Conservation (phyloP, 2,888 invertebrate genomes). For the Hypena proboscidalis region DNA sequence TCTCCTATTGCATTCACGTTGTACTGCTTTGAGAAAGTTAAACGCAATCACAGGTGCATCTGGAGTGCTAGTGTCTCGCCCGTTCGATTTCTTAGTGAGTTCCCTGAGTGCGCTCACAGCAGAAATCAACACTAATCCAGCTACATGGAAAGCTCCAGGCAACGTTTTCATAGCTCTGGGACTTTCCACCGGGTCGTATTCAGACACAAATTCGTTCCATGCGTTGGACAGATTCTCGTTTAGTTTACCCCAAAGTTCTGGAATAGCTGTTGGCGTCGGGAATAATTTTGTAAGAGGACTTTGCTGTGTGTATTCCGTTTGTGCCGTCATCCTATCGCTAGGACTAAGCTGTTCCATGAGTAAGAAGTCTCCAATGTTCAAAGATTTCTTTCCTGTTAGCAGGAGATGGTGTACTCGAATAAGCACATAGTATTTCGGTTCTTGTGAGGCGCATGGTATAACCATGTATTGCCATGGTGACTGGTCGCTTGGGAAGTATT, state of each 20-base stretch:
- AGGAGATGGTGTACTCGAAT: constrained; percentile 91
- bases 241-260: constrained; percentile 88
- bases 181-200: constrained; percentile 91
- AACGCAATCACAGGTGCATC: constrained; percentile 74
- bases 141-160: constrained; percentile 86
- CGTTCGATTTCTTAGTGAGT: constrained; percentile 80
- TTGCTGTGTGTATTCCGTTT: constrained; percentile 55
- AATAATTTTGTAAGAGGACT: constrained; percentile 84
- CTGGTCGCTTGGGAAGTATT: constrained; percentile 89
- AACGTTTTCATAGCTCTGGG: constrained; percentile 86
- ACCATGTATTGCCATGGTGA: constrained; percentile 94
- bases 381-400: constrained; percentile 88
- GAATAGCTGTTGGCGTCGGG: constrained; percentile 86
- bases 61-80: constrained; percentile 56
- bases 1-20: constrained; percentile 69
- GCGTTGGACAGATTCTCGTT: constrained; percentile 88
- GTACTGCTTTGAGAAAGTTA: constrained; percentile 72
- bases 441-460: constrained; percentile 84
- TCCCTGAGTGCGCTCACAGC: constrained; percentile 87
- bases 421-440: constrained; percentile 88
- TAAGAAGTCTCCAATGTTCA: constrained; percentile 91
- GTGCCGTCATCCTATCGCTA: constrained; percentile 62
- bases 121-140: constrained; percentile 87
- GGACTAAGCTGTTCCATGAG: constrained; percentile 82
- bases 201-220: constrained; percentile 93